A percentile compares a stretch with the other conserved stretches of the same genome.
Evolutionary conservation across 2,797 vertebrate species (phyloP).

Genomic region (Rhodeus uyekii): DNA sequence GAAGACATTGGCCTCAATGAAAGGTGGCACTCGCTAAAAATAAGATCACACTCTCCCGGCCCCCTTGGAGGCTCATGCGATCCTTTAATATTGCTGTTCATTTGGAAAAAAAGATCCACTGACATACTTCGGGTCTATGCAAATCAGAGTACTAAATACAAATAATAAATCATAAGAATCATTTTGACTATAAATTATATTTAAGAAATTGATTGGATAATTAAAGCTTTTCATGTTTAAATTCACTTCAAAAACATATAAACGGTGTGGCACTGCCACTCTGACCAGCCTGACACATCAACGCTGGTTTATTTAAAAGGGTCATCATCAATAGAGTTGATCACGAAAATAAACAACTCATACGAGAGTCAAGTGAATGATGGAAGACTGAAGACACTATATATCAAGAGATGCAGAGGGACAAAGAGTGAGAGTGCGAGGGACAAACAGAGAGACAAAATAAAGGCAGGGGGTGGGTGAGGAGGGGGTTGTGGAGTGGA

Average conservation of each 20-base stretch:
- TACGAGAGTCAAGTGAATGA: neutral
- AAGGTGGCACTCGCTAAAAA: slow-evolving; percentile 45
- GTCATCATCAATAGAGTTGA: neutral
- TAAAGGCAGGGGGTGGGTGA: slow-evolving; percentile 59
- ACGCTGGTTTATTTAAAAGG: neutral
- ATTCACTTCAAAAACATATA: neutral
- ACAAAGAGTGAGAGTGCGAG: slow-evolving; percentile 33
- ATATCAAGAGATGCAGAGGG: slow-evolving; percentile 18
- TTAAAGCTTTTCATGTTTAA: neutral
- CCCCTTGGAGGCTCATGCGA: neutral
- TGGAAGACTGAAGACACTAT: neutral
- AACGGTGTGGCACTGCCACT: neutral
- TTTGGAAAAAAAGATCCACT: slow-evolving; percentile 8
- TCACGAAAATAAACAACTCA: neutral
- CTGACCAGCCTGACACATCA: neutral
- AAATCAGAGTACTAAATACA: neutral
- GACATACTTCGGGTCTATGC: neutral
- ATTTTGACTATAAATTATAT: neutral
- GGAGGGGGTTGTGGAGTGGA: slow-evolving; percentile 54
- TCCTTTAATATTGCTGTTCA: slow-evolving; percentile 12
- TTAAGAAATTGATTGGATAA: neutral
- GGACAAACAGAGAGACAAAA: slow-evolving; percentile 52
- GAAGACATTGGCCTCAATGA: slow-evolving; percentile 30
- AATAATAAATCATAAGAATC: neutral
- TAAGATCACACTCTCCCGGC: neutral